phyloP scores from a whole-genome alignment of 2,113 vertebrate genomes.

The Hypocryptadius cinnamomeus region DNA sequence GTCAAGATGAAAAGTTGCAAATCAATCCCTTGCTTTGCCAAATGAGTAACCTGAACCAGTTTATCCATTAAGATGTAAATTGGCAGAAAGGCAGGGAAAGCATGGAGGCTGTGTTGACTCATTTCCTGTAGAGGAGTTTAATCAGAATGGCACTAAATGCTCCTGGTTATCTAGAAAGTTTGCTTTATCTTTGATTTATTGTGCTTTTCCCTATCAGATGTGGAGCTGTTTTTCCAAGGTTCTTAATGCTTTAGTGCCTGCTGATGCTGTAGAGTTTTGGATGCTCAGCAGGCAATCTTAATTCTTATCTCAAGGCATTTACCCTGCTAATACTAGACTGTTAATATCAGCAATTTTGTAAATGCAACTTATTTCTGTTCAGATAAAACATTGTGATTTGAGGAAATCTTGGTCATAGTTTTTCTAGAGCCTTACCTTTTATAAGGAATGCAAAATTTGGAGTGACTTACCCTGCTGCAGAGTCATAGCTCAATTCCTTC shows the following conservation, averaged over 20 bases:
- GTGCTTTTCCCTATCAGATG: background rate
- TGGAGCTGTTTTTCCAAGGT: background rate
- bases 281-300: background rate
- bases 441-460: background rate
- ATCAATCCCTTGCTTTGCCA: constrained; percentile 3
- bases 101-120: background rate
- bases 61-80: constrained; percentile 51
- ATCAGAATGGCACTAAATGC: background rate
- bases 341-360: background rate
- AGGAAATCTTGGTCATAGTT: background rate
- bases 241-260: background rate
- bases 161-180: constrained; percentile 8
- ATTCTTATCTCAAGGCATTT: background rate
- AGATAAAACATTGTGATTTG: background rate
- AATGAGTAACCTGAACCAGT: constrained; percentile 39
- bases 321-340: background rate
- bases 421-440: background rate
- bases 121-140: background rate
- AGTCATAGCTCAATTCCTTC: background rate
- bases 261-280: background rate
- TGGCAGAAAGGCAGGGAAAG: background rate
- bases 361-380: background rate
- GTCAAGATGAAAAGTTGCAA: background rate
- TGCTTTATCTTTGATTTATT: constrained; percentile 19
- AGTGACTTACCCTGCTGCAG: background rate